Conservation (phyloP, 2,888 invertebrate genomes). For the Noctua janthe region DNA sequence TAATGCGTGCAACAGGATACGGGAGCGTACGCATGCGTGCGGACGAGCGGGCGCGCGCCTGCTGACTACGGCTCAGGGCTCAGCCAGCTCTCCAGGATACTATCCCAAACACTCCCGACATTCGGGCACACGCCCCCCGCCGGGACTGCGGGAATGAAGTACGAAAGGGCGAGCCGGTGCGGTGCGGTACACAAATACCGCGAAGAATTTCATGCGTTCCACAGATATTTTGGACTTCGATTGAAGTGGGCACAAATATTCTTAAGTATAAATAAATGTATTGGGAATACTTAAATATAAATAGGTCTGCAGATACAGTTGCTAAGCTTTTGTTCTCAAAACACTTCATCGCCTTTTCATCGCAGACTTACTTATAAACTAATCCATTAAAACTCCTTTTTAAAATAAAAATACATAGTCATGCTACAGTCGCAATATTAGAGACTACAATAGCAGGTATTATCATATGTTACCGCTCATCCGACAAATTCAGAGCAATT, state of each 20-base stretch:
- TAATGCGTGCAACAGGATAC: conserved; percentile 80
- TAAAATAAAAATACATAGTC: neutral
- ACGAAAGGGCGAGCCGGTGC: conserved; percentile 59
- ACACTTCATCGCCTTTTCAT: neutral
- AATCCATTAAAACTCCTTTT: neutral
- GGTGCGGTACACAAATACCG: conserved; percentile 55
- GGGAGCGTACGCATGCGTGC: conserved; percentile 84
- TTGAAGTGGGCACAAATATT: conserved; percentile 45
- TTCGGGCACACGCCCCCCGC: conserved; percentile 77
- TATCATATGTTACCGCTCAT: conserved; percentile 55
- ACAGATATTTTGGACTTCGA: conserved; percentile 49
- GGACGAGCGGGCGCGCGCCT: conserved; percentile 78
- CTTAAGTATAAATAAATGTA: conserved; percentile 30
- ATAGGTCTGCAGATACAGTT: neutral
- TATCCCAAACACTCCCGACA: conserved; percentile 74
- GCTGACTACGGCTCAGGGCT: conserved; percentile 77
- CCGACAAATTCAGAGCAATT: conserved; percentile 79
- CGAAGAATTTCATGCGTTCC: conserved; percentile 60
- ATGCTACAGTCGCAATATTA: neutral
- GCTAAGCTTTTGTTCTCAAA: conserved; percentile 18
- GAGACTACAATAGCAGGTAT: conserved; percentile 25
- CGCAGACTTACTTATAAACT: neutral
- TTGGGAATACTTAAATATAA: conserved; percentile 15
- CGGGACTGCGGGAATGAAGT: conserved; percentile 66
- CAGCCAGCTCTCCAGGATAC: conserved; percentile 69